Evolutionary conservation across 2,113 vertebrate genomes (phyloP), one percentile per base, ranked within the genome.

Genomic region (Microtus oregoni): DNA sequence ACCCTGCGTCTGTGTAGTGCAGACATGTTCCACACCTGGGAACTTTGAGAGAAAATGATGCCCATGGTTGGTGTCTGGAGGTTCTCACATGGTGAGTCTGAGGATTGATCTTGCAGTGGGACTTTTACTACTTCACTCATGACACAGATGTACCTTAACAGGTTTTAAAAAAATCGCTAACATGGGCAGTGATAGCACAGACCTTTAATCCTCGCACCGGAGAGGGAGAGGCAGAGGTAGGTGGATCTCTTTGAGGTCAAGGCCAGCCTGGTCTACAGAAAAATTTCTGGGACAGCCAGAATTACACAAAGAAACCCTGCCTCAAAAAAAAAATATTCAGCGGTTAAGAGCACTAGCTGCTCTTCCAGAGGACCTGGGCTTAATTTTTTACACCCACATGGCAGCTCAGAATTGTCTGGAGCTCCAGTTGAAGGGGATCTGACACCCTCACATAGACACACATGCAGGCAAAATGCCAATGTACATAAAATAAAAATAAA

Each of bases 181-280:
- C 11, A 14, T 11, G 24, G 68, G 68, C 68, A n/a, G 7, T 72
- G 7, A 2, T 19, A 14, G 14, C 14, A 3, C 32, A 7, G 0
- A 3, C 67, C 30, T 68, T 35, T 70, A 70, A 70, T 70, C 67
- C 32, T 32, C 35, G 67, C 32, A 70, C 67, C 7, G 15, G 67
- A 70, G 32, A 70, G 67, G 15, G 67, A 70, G 32, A 70, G 67
- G 32, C 32, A 70, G 67, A 70, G 67, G 32, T 32, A 70, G 67
- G 67, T 4, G 32, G 67, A n/a, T 72, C 35, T 72, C 68, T n/a
- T 17, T 72, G 68, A 72, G 68, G 19, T 72, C 7, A 35, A n/a
- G 35, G 35, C 15, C 35, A 72, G 35, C 15, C 68, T n/a, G 15
- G 7, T 70, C 32, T n/a, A 70, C 32, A 70, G 68, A 70, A 70